phyloP scores from a whole-genome alignment of 2,113 vertebrate genomes.

The Entomyzon cyanotis region DNA sequence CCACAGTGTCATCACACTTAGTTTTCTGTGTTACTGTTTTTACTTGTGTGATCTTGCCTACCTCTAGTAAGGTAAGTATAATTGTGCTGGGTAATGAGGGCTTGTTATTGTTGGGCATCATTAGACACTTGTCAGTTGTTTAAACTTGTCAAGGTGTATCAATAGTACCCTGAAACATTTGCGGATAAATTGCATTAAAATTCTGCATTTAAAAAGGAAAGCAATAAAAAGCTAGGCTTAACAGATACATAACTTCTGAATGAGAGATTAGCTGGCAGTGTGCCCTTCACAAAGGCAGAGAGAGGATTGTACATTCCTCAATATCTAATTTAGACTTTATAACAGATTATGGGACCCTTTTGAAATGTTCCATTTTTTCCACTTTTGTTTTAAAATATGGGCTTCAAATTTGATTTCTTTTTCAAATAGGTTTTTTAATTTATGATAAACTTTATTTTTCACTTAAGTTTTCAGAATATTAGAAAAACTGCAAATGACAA shows the following conservation, averaged over 20 bases:
- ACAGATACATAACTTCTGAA: not conserved
- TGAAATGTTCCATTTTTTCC: not conserved
- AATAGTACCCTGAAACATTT: not conserved
- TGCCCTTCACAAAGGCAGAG: not conserved
- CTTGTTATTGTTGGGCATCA: not conserved
- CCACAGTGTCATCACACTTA: not conserved
- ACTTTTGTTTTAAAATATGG: not conserved
- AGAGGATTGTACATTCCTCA: not conserved
- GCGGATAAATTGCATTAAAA: not conserved
- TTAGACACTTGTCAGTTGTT: not conserved
- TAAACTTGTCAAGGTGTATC: not conserved
- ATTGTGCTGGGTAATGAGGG: not conserved
- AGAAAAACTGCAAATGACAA: not conserved
- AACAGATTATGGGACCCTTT: not conserved
- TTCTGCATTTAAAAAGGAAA: not conserved
- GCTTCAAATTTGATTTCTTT: not conserved
- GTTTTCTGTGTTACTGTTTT: not conserved
- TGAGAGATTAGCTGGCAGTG: not conserved
- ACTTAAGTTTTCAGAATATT: not conserved
- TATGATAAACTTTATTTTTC: not conserved
- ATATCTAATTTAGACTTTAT: not conserved
- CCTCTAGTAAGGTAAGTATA: conserved; percentile 43
- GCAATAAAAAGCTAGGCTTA: not conserved
- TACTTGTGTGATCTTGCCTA: not conserved
- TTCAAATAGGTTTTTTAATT: not conserved